Evolutionary conservation across 2,797 vertebrate genomes (phyloP).

Genomic region (Danio jaintianensis): DNA sequence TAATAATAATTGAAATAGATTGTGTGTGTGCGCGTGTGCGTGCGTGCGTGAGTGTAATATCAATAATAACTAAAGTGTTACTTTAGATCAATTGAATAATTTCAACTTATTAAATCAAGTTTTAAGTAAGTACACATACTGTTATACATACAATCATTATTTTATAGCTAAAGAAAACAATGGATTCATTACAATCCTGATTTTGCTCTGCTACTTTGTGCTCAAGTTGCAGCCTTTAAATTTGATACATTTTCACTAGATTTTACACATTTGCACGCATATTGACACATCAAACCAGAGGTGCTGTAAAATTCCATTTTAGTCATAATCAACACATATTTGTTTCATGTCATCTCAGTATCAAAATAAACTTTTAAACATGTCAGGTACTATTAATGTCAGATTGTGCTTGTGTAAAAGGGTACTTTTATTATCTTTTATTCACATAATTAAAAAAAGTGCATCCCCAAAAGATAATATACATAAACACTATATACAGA

Average conservation of each 20-base stretch:
- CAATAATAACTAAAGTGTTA: too few relatives aligned
- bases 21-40: too few relatives aligned
- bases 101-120: too few relatives aligned
- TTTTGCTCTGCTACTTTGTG: neutral
- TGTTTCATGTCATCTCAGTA: neutral
- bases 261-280: neutral
- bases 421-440: neutral
- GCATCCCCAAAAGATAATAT: neutral
- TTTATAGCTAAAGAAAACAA: neutral
- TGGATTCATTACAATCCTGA: neutral
- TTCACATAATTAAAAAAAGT: too few relatives aligned
- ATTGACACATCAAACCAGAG: neutral
- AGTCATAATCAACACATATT: neutral
- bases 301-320: neutral
- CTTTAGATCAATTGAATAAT: too few relatives aligned
- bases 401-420: neutral
- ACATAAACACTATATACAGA: neutral
- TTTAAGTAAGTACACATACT: too few relatives aligned
- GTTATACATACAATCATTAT: too few relatives aligned
- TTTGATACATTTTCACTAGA: neutral
- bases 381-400: neutral
- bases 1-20: too few relatives aligned
- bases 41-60: too few relatives aligned
- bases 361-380: neutral
- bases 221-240: constrained; percentile 7